These are phyloP conservation scores for Eumaeus atala DNA, from an alignment of 1,140 invertebrate species.

Conservation along the genomic window DNA sequence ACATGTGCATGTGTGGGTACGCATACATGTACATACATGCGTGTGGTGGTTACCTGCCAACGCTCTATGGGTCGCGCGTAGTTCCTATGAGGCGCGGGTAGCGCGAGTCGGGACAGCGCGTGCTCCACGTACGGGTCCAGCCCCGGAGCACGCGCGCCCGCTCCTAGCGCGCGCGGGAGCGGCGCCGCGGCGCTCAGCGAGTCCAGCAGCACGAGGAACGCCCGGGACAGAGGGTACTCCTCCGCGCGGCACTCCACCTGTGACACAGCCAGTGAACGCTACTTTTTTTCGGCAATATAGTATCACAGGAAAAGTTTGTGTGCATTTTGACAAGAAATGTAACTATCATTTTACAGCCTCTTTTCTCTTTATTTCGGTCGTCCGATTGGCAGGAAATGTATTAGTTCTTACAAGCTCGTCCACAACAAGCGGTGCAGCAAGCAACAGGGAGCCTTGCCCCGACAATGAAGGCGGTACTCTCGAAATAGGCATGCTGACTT, in stretches of 20 bases:
- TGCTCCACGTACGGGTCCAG: constrained; percentile 93
- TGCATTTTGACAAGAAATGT: no score
- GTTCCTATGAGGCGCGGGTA: constrained; percentile 84
- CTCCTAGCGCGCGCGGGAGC: constrained; percentile 86
- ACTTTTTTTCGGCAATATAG: no score
- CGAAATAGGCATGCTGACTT: no score
- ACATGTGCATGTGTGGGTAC: no score
- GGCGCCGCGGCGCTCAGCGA: constrained; percentile 80
- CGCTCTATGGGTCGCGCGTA: constrained; percentile 86
- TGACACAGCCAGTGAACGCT: not conserved
- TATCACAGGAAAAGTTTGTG: no score
- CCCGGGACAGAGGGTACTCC: constrained; percentile 88
- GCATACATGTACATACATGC: not conserved
- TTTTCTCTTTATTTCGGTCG: no score
- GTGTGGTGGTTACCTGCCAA: constrained; percentile 65
- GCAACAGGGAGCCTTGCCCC: no score
- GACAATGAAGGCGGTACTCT: no score
- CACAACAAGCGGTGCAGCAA: no score
- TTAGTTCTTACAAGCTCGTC: no score
- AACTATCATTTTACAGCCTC: no score
- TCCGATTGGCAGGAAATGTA: no score
- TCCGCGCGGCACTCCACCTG: constrained; percentile 92
- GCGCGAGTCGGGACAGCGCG: constrained; percentile 84
- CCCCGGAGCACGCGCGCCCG: constrained; percentile 86
- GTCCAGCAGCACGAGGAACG: constrained; percentile 86